Conservation (phyloP, 2,797 vertebrate species). For the Thamnophis elegans region DNA sequence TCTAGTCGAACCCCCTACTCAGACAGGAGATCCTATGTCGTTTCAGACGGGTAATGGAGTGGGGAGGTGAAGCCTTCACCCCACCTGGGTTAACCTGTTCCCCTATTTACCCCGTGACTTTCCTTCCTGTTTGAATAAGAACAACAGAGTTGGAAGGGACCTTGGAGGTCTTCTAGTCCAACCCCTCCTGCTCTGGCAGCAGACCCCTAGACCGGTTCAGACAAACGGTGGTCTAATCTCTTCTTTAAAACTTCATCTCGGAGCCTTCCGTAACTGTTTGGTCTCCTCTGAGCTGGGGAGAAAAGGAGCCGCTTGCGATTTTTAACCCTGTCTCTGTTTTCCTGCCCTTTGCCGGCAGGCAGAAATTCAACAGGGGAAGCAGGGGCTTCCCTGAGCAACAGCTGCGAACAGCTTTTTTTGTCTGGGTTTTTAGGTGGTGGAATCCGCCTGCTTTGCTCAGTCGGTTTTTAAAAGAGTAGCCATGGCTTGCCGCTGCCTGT, state of each 20-base stretch:
- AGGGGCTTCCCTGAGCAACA: neutral
- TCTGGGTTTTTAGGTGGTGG: neutral
- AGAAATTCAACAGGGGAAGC: neutral
- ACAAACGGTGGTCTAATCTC: rapidly evolving
- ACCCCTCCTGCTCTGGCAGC: neutral
- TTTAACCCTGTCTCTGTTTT: neutral
- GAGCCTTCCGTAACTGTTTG: neutral
- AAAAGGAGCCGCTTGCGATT: too few species aligned
- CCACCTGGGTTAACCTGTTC: too few species aligned
- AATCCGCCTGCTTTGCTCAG: neutral
- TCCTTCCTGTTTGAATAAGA: too few species aligned
- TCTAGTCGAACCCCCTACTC: too few species aligned
- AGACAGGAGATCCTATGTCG: too few species aligned
- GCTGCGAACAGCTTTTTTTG: neutral
- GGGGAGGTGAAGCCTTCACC: too few species aligned
- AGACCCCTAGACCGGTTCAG: neutral
- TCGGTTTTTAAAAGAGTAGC: neutral
- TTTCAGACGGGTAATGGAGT: too few species aligned
- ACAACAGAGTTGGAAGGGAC: too few species aligned
- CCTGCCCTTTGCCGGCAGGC: too few species aligned
- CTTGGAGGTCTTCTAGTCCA: neutral
- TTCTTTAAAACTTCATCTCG: neutral
- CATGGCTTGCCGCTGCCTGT: neutral
- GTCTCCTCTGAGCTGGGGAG: neutral
- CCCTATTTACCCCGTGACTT: too few species aligned